A percentile compares a stretch with the other conserved stretches of the same genome.
Conservation (phyloP, 2,888 invertebrate species). For the Eledona agricola region DNA sequence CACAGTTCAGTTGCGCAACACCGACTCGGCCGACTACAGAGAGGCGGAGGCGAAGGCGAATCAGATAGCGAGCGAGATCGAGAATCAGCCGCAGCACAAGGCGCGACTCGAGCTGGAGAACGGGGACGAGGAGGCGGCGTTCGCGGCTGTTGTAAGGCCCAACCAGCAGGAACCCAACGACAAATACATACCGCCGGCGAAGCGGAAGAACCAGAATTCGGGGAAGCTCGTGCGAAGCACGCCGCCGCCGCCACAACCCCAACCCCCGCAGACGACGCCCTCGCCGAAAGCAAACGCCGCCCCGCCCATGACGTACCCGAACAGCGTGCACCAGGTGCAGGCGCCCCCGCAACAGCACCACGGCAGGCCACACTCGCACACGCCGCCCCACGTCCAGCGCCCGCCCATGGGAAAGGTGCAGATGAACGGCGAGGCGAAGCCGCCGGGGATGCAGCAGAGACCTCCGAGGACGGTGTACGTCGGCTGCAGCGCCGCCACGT, state of each 20-base stretch:
- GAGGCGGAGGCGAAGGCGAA: conserved; percentile 87
- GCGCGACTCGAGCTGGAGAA: conserved; percentile 87
- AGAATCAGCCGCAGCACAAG: conserved; percentile 83
- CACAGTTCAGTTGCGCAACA: conserved; percentile 85
- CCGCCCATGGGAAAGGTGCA: conserved; percentile 63
- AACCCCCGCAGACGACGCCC: conserved; percentile 57
- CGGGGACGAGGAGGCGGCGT: conserved; percentile 89
- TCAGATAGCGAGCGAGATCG: conserved; percentile 92
- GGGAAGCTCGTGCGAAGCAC: conserved; percentile 75
- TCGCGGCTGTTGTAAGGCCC: conserved; percentile 84
- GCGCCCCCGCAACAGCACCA: conserved; percentile 42
- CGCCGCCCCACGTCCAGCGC: conserved; percentile 53
- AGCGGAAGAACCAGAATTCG: conserved; percentile 73
- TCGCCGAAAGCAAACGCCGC: conserved; percentile 52
- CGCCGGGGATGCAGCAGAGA: conserved; percentile 46
- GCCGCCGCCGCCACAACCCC: conserved; percentile 63
- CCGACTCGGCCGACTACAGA: conserved; percentile 85
- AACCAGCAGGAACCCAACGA: conserved; percentile 54
- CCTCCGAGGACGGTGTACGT: conserved; percentile 52
- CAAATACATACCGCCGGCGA: conserved; percentile 82
- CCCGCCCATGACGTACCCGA: conserved; percentile 47
- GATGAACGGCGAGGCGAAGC: conserved; percentile 55
- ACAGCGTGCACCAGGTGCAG: conserved; percentile 40
- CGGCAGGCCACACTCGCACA: conserved; percentile 46
- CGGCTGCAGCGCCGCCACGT: conserved; percentile 43